Evolutionary conservation across 1,140 invertebrate genomes (phyloP).

Genomic region (Solenopsis invicta): DNA sequence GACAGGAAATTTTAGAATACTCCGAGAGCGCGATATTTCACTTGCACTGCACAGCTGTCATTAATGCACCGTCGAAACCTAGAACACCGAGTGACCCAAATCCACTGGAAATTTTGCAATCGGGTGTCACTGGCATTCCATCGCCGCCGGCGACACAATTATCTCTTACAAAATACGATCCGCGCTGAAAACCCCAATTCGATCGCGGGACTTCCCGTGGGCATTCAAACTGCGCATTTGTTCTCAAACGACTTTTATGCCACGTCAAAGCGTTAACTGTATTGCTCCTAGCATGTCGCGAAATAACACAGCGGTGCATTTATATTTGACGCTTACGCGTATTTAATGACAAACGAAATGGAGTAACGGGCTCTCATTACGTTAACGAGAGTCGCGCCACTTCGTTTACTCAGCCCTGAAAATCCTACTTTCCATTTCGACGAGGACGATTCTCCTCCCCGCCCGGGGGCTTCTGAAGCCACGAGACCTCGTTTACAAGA

Average conservation of each 20-base stretch:
- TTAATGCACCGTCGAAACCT: slow-evolving; percentile 49
- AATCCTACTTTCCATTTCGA: neutral
- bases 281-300: neutral
- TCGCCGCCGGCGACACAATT: slow-evolving; percentile 46
- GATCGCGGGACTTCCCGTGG: slow-evolving; percentile 17
- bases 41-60: slow-evolving; percentile 30
- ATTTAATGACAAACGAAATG: neutral
- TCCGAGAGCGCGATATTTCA: slow-evolving; percentile 24
- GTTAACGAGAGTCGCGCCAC: neutral
- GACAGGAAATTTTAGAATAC: slow-evolving; percentile 6
- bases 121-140: slow-evolving; percentile 51
- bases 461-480: neutral
- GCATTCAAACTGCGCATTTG: slow-evolving; percentile 18
- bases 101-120: slow-evolving; percentile 54
- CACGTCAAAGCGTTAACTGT: neutral
- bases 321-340: neutral
- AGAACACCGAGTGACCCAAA: slow-evolving; percentile 47
- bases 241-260: slow-evolving; percentile 6
- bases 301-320: neutral
- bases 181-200: slow-evolving; percentile 31
- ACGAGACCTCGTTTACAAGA: slow-evolving; percentile 11
- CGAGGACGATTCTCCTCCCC: neutral
- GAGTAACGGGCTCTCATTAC: neutral
- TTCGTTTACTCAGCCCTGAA: neutral
- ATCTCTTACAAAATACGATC: slow-evolving; percentile 50